Evolutionary conservation across 2,113 vertebrate species (phyloP), one percentile per base, ranked within the genome.

Genomic region (Casuarius casuarius): DNA sequence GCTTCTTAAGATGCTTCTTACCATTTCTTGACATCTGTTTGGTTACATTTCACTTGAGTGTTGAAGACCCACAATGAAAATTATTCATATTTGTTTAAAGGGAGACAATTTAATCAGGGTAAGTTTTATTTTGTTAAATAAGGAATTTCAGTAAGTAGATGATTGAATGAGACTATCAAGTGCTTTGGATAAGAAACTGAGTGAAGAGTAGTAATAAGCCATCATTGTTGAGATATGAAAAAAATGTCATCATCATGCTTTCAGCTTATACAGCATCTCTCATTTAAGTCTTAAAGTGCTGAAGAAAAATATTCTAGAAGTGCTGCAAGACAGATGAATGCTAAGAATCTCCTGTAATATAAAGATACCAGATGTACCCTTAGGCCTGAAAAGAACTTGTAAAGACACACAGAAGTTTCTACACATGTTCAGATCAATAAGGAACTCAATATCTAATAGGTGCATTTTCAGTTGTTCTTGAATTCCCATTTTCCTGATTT

Each of bases 41-140:
- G 52, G n/a, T 92, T 88, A 9, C 70, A 52, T 77, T 90, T 87
- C 75, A 92, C 51, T 42, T 40, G 84, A 62, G 42, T 80, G 54
- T 59, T 95, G 70, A 84, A 90, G 68, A 92, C 26, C 29, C 48
- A 81, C 33, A 51, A 67, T 0, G 6, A 96, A 90, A 88, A 94
- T 81, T 67, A 33, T 58, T 93, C 35, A 2, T 48, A 65, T 89
- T 84, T 84, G 52, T 84, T 87, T 89, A 74, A 95, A 79, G 38
- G 23, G 22, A 84, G 38, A 74, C 29, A 91, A 78, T 91, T 87
- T 75, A 48, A 83, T 74, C 51, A 86, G 26, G 29, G 44, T 68
- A 70, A 78, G 12, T 76, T 88, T 74, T 75, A n/a, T 68, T 92
- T 92, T 78, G 77, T 21, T 84, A 93, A 94, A 92, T 70, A 87